Evolutionary conservation across 2,797 vertebrate species (phyloP), one percentile per base, ranked within the genome.

Genomic region (Salarias fasciatus): DNA sequence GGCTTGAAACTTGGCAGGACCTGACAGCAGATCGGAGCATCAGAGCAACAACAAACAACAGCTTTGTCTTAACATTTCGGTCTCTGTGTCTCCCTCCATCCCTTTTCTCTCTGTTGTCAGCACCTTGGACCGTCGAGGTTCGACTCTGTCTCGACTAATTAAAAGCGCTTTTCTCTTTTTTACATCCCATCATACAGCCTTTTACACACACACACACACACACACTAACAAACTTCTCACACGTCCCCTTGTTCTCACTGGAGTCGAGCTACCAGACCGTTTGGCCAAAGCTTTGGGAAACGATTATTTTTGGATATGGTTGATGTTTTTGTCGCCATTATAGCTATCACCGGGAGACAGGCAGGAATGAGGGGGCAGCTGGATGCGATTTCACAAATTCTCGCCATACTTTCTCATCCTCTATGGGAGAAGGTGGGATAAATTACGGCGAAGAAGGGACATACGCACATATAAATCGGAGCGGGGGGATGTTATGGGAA

Each of bases 221-320:
- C 35, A 71, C 58, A 8, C 71, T 53, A 76, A 79, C 57, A 53
- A 62, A 59, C 67, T 85, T 86, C 80, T 86, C 86, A 84, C 72
- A 82, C 75, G 45, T 72, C 40, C 56, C 36, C 38, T 49, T 56
- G 53, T 75, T 84, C 79, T 65, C 49, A 71, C 14, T 54, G 35
- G 57, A 78, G 64, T 67, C 60, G 66, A 58, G 35, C 33, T 58
- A 29, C 43, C 45, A 73, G 75, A 86, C 65, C 66, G 44, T 78
- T 86, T 84, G 77, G 83, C 58, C 65, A 65, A 30, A 5, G 62
- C 63, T 60, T 70, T 60, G 65, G 74, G 77, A 78, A 78, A 76
- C 69, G 40, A 77, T 87, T 90, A 88, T 90, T 90, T 90, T 90
- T 89, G 88, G 86, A 90, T 50, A 62, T 6, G 15, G 67, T 63